phyloP scores from a whole-genome alignment of 2,797 vertebrate genomes.

The Tachyglossus aculeatus region DNA sequence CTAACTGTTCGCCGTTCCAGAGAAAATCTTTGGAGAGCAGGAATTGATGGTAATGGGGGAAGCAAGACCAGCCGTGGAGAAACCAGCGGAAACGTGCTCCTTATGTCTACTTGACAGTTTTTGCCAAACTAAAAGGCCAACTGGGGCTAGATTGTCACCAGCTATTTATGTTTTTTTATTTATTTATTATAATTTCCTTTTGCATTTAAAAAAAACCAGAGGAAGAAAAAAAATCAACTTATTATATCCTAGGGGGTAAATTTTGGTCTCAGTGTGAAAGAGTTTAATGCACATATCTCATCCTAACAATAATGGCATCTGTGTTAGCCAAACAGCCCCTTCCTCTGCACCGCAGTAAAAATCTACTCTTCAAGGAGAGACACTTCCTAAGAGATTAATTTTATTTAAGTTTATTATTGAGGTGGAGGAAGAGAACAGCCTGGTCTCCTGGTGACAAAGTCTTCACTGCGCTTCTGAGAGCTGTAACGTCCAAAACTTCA shows the following conservation, averaged over 20 bases:
- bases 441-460: conserved; percentile 15
- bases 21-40: conserved; percentile 53
- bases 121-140: conserved; percentile 30
- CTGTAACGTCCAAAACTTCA: not conserved
- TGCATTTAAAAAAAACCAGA: conserved; percentile 11
- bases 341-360: conserved; percentile 18
- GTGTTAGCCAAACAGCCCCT: conserved; percentile 26
- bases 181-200: conserved; percentile 44
- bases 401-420: conserved; percentile 10
- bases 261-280: conserved; percentile 20
- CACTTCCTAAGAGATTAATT: conserved; percentile 32
- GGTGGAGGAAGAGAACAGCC: conserved; percentile 17
- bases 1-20: conserved; percentile 41
- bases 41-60: not conserved
- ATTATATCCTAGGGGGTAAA: not conserved
- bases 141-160: conserved; percentile 36
- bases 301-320: conserved; percentile 37
- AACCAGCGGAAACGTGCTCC: conserved; percentile 34
- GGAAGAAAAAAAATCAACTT: not conserved
- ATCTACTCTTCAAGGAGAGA: conserved; percentile 32
- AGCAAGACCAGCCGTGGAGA: conserved; percentile 32
- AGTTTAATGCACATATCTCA: conserved; percentile 21
- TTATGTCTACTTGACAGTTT: conserved; percentile 34
- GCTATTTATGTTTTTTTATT: conserved; percentile 33
- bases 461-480: not conserved